phyloP scores from a whole-genome alignment of 2,797 vertebrate genomes.

The Pogoniulus pusillus region DNA sequence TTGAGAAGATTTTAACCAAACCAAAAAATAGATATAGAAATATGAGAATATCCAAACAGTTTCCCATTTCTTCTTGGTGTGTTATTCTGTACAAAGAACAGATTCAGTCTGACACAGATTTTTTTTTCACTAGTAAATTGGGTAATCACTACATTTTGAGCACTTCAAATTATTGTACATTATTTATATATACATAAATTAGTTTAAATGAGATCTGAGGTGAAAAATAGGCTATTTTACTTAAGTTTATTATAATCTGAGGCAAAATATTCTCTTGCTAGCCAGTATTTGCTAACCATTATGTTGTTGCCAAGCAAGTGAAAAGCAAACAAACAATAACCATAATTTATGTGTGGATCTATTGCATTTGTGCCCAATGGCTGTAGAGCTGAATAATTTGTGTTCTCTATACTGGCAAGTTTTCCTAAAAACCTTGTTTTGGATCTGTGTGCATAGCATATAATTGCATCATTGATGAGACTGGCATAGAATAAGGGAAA shows the following conservation, averaged over 20 bases:
- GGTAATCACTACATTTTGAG: not conserved
- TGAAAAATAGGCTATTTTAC: not conserved
- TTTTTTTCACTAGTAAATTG: not conserved
- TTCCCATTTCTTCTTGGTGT: not conserved
- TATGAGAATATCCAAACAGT: rapidly evolving
- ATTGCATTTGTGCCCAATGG: not conserved
- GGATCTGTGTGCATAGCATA: not conserved
- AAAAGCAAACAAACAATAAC: slow-evolving; percentile 32
- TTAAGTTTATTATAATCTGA: not conserved
- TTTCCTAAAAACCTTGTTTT: not conserved
- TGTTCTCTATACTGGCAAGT: slow-evolving; percentile 1
- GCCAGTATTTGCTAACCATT: not conserved
- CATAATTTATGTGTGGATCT: slow-evolving; percentile 38
- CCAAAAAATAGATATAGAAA: not conserved
- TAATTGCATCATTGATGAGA: slow-evolving; percentile 52
- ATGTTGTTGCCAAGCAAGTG: slow-evolving; percentile 4
- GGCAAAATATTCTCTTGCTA: not conserved
- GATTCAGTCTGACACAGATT: not conserved
- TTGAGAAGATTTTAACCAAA: not conserved
- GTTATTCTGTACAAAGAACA: not conserved
- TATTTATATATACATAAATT: not conserved
- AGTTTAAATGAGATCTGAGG: not conserved
- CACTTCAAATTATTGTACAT: not conserved
- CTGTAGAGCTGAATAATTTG: not conserved
- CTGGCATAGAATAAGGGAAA: slow-evolving; percentile 32